Conservation (phyloP, 2,113 vertebrate genomes). For the Girardinichthys multiradiatus region DNA sequence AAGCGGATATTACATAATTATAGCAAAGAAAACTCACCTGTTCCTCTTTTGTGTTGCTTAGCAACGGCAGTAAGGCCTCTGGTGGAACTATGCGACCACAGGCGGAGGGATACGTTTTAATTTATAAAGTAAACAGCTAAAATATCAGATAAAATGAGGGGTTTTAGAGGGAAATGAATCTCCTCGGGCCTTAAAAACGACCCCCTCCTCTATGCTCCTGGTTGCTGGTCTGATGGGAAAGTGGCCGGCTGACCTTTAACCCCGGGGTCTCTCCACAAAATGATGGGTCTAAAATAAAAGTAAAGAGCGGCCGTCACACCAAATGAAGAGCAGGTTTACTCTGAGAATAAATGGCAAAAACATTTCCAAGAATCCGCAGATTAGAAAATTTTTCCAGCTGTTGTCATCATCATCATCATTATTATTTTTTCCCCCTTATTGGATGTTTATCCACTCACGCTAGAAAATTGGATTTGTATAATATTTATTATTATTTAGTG, state of each 20-base stretch:
- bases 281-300: neutral
- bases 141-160: neutral
- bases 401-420: neutral
- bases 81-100: neutral
- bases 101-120: slow-evolving; percentile 19
- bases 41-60: neutral
- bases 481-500: neutral
- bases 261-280: slow-evolving; percentile 38
- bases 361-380: neutral
- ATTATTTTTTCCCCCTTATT: neutral
- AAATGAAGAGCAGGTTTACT: neutral
- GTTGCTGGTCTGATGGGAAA: slow-evolving; percentile 23
- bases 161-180: neutral
- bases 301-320: neutral
- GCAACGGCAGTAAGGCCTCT: neutral
- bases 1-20: neutral
- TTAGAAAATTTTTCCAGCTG: too few relatives aligned
- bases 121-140: too few relatives aligned
- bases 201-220: neutral
- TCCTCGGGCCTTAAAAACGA: neutral
- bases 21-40: slow-evolving; percentile 1
- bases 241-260: slow-evolving; percentile 75
- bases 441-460: too few relatives aligned
- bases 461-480: neutral
- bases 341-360: neutral